Evolutionary conservation across 2,797 vertebrate species (phyloP).

Genomic region (Sciurus carolinensis): DNA sequence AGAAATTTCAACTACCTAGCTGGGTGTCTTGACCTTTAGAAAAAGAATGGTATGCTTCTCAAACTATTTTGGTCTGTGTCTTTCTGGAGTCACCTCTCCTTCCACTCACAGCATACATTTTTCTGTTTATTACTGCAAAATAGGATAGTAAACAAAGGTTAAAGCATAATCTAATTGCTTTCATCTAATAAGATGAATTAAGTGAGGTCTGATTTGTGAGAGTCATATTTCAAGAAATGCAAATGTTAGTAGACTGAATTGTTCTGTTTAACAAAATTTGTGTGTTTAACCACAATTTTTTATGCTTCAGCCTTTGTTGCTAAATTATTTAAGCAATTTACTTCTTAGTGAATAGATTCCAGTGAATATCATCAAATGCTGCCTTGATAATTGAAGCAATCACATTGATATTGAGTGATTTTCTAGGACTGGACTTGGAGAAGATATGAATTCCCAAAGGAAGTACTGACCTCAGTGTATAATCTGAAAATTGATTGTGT

Average conservation of each 20-base stretch:
- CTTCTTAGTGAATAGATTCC: background rate
- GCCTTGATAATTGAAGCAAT: background rate
- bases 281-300: background rate
- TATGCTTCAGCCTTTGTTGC: conserved; percentile 20
- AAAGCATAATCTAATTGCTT: background rate
- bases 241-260: conserved; percentile 26
- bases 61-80: conserved; percentile 39
- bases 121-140: conserved; percentile 24
- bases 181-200: background rate
- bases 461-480: background rate
- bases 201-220: conserved; percentile 27
- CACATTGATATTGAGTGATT: conserved; percentile 4
- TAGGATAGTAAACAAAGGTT: background rate
- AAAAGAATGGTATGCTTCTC: background rate
- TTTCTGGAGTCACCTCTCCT: background rate
- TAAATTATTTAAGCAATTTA: conserved; percentile 44
- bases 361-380: conserved; percentile 42
- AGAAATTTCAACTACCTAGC: conserved; percentile 32
- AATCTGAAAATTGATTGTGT: background rate
- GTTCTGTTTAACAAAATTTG: conserved; percentile 24
- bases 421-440: background rate
- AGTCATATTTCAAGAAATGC: conserved; percentile 30
- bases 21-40: background rate
- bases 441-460: conserved; percentile 1
- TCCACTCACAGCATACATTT: background rate